Conservation (phyloP, 2,888 invertebrate species). For the Mesochorus sp. region DNA sequence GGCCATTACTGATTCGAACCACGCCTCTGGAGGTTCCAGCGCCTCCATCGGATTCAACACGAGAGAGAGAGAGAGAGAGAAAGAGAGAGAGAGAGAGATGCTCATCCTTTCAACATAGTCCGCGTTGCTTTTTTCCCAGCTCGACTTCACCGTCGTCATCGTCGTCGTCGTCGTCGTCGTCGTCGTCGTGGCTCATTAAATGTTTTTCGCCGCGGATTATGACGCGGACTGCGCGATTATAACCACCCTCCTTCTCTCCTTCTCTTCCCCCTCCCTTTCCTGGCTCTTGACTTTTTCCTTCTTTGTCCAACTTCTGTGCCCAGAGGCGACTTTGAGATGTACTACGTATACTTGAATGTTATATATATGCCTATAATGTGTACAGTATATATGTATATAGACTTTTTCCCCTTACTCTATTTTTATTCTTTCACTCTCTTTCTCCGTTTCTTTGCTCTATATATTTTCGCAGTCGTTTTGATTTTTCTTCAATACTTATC, state of each 20-base stretch:
- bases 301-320: constrained; percentile 19
- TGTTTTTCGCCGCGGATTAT: constrained; percentile 82
- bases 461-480: constrained; percentile 7
- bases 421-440: constrained; percentile 50
- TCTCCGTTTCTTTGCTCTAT: constrained; percentile 16
- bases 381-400: constrained; percentile 39
- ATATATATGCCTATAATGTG: constrained; percentile 20
- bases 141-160: constrained; percentile 65
- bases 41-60: constrained; percentile 24
- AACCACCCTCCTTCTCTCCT: constrained; percentile 72
- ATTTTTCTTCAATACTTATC: neutral
- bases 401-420: constrained; percentile 49
- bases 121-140: constrained; percentile 77
- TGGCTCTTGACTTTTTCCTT: constrained; percentile 9
- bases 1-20: constrained; percentile 60
- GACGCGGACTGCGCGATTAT: constrained; percentile 82
- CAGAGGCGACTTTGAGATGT: constrained; percentile 18
- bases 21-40: constrained; percentile 69
- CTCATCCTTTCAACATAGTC: constrained; percentile 39
- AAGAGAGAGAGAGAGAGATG: constrained; percentile 5
- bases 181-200: constrained; percentile 75
- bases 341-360: constrained; percentile 35
- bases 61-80: neutral
- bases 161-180: constrained; percentile 49
- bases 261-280: constrained; percentile 44